Conservation (phyloP, 2,797 vertebrate species). For the Simalia tracyae region DNA sequence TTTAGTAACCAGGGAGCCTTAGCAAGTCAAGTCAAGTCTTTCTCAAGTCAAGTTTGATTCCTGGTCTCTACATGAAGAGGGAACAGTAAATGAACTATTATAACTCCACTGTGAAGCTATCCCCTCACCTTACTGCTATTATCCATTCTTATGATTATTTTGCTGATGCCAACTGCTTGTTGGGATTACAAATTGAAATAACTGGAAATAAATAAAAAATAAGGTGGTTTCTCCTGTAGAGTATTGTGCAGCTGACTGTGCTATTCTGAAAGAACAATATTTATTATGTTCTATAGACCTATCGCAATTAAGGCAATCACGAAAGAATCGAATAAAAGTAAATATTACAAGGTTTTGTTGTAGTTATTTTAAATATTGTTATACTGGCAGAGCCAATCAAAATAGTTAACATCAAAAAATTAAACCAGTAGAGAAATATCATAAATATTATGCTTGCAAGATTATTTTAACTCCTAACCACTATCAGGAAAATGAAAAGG, state of each 20-base stretch:
- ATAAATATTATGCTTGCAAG: background rate
- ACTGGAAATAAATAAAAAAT: background rate
- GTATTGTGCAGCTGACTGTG: background rate
- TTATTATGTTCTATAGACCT: background rate
- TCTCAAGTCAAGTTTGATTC: no score
- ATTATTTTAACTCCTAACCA: background rate
- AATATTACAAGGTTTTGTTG: background rate
- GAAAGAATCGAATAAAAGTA: background rate
- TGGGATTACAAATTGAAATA: background rate
- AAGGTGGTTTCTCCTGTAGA: background rate
- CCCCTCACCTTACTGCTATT: no score
- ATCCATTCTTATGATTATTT: background rate
- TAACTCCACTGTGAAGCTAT: no score
- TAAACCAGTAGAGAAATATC: background rate
- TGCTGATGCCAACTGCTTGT: background rate
- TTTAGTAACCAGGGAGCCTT: background rate
- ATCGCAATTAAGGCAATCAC: background rate
- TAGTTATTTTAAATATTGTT: background rate
- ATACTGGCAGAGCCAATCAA: background rate
- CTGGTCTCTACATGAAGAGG: no score
- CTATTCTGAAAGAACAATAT: background rate
- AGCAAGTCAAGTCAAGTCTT: background rate
- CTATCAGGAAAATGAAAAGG: background rate
- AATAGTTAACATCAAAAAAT: slow-evolving; percentile 1
- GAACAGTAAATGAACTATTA: background rate